Conservation (phyloP, 2,113 vertebrate genomes). For the Sinocyclocheilus rhinocerous region DNA sequence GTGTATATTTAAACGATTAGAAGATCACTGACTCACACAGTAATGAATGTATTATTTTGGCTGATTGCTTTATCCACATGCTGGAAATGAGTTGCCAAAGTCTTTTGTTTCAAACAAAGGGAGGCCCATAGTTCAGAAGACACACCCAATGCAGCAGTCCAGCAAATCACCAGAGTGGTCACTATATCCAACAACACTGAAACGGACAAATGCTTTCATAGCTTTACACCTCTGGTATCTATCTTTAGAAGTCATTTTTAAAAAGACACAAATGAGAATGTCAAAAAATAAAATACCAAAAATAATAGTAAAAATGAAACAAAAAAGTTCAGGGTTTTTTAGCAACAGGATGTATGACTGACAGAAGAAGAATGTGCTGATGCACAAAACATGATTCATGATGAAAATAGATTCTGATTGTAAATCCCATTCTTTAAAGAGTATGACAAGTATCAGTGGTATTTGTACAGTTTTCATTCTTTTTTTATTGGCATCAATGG, state of each 20-base stretch:
- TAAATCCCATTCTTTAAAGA: neutral
- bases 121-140: neutral
- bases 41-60: neutral
- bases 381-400: neutral
- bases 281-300: no score
- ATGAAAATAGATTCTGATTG: neutral
- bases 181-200: neutral
- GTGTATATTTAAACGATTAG: neutral
- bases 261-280: neutral
- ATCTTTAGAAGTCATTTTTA: neutral
- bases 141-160: conserved; percentile 14
- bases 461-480: neutral
- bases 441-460: neutral
- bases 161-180: neutral
- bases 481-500: no score
- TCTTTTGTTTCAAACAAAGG: conserved; percentile 18
- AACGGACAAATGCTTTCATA: neutral
- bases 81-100: neutral
- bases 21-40: neutral
- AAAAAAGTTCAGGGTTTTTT: neutral
- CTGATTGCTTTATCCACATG: neutral
- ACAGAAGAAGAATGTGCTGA: neutral
- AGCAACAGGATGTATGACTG: neutral
- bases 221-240: neutral
- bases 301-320: neutral